These are phyloP conservation scores for Scalopus aquaticus DNA, from an alignment of 2,113 vertebrate genomes.

Conservation along the genomic window DNA sequence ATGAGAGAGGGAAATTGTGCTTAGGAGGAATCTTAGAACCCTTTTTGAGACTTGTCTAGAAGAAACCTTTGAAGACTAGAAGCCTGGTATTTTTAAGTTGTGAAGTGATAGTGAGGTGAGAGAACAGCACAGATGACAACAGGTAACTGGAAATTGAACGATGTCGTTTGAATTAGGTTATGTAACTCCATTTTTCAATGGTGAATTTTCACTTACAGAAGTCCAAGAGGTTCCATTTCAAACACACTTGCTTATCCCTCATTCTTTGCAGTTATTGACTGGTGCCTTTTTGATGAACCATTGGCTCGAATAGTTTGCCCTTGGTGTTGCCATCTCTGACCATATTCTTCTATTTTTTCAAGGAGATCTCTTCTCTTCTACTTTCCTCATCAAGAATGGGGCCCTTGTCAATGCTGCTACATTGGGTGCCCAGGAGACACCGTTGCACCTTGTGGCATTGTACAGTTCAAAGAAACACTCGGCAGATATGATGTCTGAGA, in stretches of 20 bases:
- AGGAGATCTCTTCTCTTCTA: slow-evolving; percentile 97
- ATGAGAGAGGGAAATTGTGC: background rate
- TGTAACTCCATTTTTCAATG: background rate
- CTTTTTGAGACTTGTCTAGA: background rate
- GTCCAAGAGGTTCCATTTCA: background rate
- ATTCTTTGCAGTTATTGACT: background rate
- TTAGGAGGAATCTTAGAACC: background rate
- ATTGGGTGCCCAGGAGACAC: slow-evolving; percentile 93
- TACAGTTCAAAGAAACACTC: slow-evolving; percentile 94
- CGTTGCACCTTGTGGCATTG: slow-evolving; percentile 95
- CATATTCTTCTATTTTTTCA: slow-evolving; percentile 43
- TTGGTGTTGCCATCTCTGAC: background rate
- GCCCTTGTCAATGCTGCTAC: slow-evolving; percentile 96
- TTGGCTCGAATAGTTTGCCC: background rate
- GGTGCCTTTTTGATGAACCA: background rate
- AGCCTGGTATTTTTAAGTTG: background rate
- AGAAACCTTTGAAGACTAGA: background rate
- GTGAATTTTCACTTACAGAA: background rate
- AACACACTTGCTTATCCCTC: background rate
- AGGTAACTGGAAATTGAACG: background rate
- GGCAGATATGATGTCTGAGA: slow-evolving; percentile 91
- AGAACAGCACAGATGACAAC: background rate
- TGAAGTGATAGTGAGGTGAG: background rate
- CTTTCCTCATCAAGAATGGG: slow-evolving; percentile 96
- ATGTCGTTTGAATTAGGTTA: background rate